These are phyloP conservation scores for Mus minutoides DNA, from an alignment of 2,797 vertebrate species.

Conservation along the genomic window DNA sequence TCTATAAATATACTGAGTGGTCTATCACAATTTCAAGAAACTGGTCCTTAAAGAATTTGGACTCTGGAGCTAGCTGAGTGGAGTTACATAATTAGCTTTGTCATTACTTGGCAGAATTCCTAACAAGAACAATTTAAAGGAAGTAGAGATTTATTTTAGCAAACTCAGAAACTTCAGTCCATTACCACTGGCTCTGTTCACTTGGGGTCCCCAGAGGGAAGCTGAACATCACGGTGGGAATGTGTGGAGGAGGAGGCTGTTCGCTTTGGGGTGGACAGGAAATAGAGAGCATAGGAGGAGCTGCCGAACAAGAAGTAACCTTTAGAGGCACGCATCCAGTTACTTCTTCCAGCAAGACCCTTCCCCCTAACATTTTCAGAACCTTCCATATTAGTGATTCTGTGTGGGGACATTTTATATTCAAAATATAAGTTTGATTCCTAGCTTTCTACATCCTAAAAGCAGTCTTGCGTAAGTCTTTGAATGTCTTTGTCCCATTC, in stretches of 20 bases:
- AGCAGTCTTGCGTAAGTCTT: background rate
- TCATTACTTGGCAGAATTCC: background rate
- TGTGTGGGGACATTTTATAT: background rate
- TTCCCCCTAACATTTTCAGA: background rate
- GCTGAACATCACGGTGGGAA: background rate
- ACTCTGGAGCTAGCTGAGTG: background rate
- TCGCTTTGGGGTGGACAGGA: background rate
- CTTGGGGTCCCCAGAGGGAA: background rate
- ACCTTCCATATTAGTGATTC: background rate
- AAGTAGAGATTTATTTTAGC: background rate
- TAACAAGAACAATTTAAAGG: background rate
- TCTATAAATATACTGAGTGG: background rate
- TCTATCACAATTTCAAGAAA: background rate
- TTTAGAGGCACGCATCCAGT: background rate
- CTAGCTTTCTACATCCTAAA: background rate
- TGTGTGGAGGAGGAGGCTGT: background rate
- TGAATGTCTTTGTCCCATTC: background rate
- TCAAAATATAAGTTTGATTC: background rate
- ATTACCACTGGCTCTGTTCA: background rate
- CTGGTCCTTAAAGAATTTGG: background rate
- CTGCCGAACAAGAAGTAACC: background rate
- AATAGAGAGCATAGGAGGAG: background rate
- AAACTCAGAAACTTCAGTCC: background rate
- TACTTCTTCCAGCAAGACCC: background rate
- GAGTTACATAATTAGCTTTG: background rate